Base-by-base conservation (phyloP, 2,113 vertebrate genomes). In the Apodemus speciosus region DNA sequence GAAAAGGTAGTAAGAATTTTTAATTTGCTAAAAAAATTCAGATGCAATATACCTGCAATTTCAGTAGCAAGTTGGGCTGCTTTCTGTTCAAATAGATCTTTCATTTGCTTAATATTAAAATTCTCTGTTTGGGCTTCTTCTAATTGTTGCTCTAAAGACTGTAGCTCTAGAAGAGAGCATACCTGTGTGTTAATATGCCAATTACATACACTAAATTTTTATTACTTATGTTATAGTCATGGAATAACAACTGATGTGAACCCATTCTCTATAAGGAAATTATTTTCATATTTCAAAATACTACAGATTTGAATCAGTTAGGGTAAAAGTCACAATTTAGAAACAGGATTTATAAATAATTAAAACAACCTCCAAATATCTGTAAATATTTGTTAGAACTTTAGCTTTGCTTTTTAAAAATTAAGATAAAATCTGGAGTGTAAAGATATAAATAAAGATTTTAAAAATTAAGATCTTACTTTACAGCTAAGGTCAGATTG, bases 101-200 rank as follows among this genome's bases (percentile, higher is more conserved):
- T 99, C 99, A 99, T 99, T 98, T 99, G 99, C 97, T 99, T 99
- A 97, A 99, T 99, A 98, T 99, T 99, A 98, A 99, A 99, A 97
- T 99, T 99, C 97, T 99, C 99, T 43, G 99, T 98, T 97, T 99
- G 99, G 2, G 99, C 98, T 97, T 99, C 99, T 95, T 99, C 99
- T 96, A 99, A 97, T 95, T 99, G 99, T 88, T 97, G 98, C 98
- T 99, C 99, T 92, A 99, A 98, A 87, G 98, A 98, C 72, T 98
- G 98, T 64, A 98, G 95, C 90, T 97, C 99, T 99, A 98, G 27
- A 97, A 97, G 96, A 97, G 14, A 87, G 8, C 38, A 14, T 13
- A 96, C 35, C 46, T 95, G 71, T 88, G 94, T 72, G n/a, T 92
- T 49, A 95, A 77, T 73, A 71, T 90, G 8, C 38, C 72, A 93